Conservation (phyloP, 2,888 invertebrate genomes). For the Drosophila mettleri region DNA sequence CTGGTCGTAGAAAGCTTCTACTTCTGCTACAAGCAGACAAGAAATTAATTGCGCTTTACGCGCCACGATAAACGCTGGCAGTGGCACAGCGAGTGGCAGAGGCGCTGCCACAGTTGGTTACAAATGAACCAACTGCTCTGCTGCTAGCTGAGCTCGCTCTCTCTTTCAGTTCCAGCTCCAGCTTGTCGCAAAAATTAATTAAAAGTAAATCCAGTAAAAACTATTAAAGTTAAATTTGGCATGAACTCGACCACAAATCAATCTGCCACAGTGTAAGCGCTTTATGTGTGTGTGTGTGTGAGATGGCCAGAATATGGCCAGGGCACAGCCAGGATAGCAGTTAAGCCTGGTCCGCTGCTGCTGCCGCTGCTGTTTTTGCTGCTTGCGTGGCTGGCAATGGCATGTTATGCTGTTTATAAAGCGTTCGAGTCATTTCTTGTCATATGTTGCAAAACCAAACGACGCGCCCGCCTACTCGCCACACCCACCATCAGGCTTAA, state of each 20-base stretch:
- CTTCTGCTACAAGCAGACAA: slow-evolving; percentile 71
- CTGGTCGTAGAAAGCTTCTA: slow-evolving; percentile 1
- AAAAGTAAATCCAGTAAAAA: slow-evolving; percentile 79
- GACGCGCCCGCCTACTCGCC: slow-evolving; percentile 14
- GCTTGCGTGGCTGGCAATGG: slow-evolving; percentile 62
- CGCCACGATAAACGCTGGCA: slow-evolving; percentile 74
- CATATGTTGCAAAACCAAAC: slow-evolving; percentile 49
- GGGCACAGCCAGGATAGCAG: slow-evolving; percentile 31
- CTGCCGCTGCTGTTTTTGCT: slow-evolving; percentile 37
- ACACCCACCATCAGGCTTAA: slow-evolving; percentile 48
- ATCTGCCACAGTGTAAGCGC: slow-evolving; percentile 74
- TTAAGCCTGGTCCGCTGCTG: slow-evolving; percentile 13
- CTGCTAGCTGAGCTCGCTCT: not conserved
- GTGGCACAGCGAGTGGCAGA: slow-evolving; percentile 5
- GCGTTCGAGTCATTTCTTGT: slow-evolving; percentile 67
- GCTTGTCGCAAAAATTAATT: slow-evolving; percentile 73
- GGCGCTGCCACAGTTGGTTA: slow-evolving; percentile 50
- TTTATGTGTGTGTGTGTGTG: slow-evolving; percentile 43
- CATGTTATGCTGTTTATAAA: slow-evolving; percentile 79
- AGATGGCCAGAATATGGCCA: slow-evolving; percentile 21
- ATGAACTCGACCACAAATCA: slow-evolving; percentile 79
- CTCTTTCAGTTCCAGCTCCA: slow-evolving; percentile 17
- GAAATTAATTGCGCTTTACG: slow-evolving; percentile 80
- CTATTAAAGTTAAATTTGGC: slow-evolving; percentile 79
- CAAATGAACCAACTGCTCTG: slow-evolving; percentile 65